phyloP scores from a whole-genome alignment of 2,888 invertebrate species.

The Drepanosiphum platanoidis region DNA sequence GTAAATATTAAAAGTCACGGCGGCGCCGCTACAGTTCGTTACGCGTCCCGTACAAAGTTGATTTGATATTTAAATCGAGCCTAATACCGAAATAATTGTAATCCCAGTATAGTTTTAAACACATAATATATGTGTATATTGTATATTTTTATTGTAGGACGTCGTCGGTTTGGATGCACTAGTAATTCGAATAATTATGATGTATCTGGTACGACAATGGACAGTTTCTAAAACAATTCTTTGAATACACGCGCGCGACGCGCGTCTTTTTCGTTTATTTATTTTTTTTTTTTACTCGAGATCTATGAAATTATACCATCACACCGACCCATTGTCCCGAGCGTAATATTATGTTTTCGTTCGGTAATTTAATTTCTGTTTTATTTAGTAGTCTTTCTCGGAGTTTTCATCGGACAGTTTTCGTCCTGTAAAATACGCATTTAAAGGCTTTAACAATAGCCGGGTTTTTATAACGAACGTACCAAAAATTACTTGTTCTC shows the following conservation, averaged over 20 bases:
- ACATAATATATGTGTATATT: not conserved
- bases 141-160: not conserved
- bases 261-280: no score
- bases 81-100: not conserved
- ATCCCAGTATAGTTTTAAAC: not conserved
- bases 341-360: not conserved
- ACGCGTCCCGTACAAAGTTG: not conserved
- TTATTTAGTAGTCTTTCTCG: no score
- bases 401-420: no score
- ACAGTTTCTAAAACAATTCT: not conserved
- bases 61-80: not conserved
- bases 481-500: no score
- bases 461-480: no score
- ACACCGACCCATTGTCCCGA: not conserved
- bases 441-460: no score
- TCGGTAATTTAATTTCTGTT: not conserved
- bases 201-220: not conserved
- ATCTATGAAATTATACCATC: not conserved
- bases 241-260: not conserved
- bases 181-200: conserved; percentile 31
- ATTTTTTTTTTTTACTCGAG: not conserved
- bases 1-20: not conserved
- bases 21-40: not conserved
- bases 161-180: not conserved
- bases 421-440: no score